These are phyloP conservation scores for Colostygia pectinataria DNA, from an alignment of 2,888 invertebrate species.

Conservation along the genomic window DNA sequence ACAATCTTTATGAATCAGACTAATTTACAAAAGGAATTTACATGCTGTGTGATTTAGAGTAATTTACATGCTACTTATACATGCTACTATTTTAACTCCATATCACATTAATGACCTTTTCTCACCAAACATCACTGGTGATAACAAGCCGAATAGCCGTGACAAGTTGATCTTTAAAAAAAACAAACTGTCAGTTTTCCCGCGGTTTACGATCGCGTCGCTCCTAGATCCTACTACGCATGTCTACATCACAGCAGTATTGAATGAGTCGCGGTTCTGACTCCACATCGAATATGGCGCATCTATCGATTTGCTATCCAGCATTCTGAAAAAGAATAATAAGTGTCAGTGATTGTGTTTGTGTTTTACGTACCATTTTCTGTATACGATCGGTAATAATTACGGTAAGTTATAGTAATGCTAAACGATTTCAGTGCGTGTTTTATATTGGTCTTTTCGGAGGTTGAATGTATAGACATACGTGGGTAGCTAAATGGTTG, in stretches of 20 bases:
- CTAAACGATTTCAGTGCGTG: not conserved
- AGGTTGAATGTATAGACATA: conserved; percentile 54
- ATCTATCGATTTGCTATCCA: conserved; percentile 68
- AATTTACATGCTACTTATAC: too few species aligned
- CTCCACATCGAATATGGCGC: conserved; percentile 55
- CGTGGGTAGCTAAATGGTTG: conserved; percentile 33
- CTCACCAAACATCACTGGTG: too few species aligned
- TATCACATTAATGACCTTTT: too few species aligned
- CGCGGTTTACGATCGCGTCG: conserved; percentile 59
- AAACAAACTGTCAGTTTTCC: conserved; percentile 70
- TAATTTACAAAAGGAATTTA: too few species aligned
- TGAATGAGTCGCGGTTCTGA: conserved; percentile 52
- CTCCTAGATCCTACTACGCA: conserved; percentile 64
- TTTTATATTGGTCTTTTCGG: conserved; percentile 43
- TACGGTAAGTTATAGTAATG: conserved; percentile 17
- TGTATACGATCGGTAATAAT: conserved; percentile 3
- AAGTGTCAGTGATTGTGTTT: conserved; percentile 54
- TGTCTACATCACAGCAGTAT: conserved; percentile 61
- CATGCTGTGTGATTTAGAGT: too few species aligned
- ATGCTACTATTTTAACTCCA: too few species aligned
- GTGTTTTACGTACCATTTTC: conserved; percentile 21
- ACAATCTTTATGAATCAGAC: too few species aligned
- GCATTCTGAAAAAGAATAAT: conserved; percentile 59
- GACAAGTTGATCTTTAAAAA: conserved; percentile 44
- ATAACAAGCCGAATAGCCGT: conserved; percentile 35